phyloP scores from a whole-genome alignment of 2,888 invertebrate species.

The Meganola albula region DNA sequence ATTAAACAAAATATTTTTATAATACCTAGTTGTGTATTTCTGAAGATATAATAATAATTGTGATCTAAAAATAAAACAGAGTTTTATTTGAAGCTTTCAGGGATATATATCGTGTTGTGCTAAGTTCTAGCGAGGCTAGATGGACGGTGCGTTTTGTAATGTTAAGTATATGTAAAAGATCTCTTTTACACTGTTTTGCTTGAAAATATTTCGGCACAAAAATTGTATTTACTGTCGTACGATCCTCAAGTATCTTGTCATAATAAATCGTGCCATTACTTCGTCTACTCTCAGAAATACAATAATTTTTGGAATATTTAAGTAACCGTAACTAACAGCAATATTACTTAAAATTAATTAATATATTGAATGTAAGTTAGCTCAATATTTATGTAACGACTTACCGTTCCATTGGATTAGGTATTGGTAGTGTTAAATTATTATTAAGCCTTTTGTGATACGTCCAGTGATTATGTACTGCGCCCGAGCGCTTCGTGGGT shows the following conservation, averaged over 20 bases:
- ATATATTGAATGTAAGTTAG: conserved; percentile 74
- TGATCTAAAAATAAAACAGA: conserved; percentile 73
- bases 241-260: conserved; percentile 64
- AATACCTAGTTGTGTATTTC: conserved; percentile 63
- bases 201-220: conserved; percentile 49
- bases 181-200: conserved; percentile 41
- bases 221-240: conserved; percentile 31
- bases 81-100: conserved; percentile 76
- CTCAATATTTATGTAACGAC: conserved; percentile 72
- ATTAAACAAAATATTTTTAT: conserved; percentile 67
- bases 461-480: conserved; percentile 59
- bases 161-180: conserved; percentile 47
- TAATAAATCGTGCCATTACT: conserved; percentile 74
- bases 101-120: conserved; percentile 67
- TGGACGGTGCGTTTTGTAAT: conserved; percentile 51
- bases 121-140: conserved; percentile 71
- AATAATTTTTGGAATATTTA: conserved; percentile 55
- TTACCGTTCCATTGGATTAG: conserved; percentile 75
- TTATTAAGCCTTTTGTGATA: conserved; percentile 72
- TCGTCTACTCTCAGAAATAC: conserved; percentile 62
- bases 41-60: conserved; percentile 67
- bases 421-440: conserved; percentile 66
- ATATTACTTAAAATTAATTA: conserved; percentile 72
- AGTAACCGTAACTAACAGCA: conserved; percentile 72
- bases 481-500: conserved; percentile 13